Conservation (phyloP, 2,888 invertebrate genomes). For the Hemistola chrysoprasaria region DNA sequence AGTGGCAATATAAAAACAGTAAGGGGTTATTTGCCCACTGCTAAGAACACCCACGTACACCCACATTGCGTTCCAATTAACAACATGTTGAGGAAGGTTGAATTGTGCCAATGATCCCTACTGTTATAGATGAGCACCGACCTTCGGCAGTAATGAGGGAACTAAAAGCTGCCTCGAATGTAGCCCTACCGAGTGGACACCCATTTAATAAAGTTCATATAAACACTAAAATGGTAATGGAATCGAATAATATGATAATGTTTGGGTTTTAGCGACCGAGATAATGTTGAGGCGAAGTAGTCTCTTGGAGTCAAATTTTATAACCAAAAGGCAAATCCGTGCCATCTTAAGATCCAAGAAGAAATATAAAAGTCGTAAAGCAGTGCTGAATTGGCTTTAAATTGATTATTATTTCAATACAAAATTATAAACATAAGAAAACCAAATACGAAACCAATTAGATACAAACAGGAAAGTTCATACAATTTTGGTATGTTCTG, state of each 20-base stretch:
- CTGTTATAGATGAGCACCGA: conserved; percentile 18
- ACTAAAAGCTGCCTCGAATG: conserved; percentile 47
- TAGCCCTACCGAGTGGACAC: conserved; percentile 34
- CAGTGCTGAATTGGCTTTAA: no score
- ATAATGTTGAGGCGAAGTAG: conserved; percentile 35
- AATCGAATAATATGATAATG: conserved; percentile 42
- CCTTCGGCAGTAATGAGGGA: conserved; percentile 39
- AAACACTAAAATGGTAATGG: conserved; percentile 51
- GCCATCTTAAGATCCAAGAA: no score
- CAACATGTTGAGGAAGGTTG: no score
- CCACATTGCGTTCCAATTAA: no score
- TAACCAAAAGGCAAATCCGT: no score
- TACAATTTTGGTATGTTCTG: no score
- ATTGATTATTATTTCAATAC: no score
- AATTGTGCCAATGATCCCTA: conserved; percentile 9
- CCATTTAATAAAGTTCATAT: conserved; percentile 38
- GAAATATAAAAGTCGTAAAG: no score
- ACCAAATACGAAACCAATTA: no score
- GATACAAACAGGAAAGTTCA: no score
- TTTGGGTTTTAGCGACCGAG: conserved; percentile 43
- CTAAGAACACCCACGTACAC: no score
- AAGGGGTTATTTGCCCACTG: not conserved
- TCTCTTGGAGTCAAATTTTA: not conserved
- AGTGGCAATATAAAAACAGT: conserved; percentile 20
- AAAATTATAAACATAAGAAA: no score